phyloP scores from a whole-genome alignment of 2,113 vertebrate genomes.

The Rhinolophus ferrumequinum region DNA sequence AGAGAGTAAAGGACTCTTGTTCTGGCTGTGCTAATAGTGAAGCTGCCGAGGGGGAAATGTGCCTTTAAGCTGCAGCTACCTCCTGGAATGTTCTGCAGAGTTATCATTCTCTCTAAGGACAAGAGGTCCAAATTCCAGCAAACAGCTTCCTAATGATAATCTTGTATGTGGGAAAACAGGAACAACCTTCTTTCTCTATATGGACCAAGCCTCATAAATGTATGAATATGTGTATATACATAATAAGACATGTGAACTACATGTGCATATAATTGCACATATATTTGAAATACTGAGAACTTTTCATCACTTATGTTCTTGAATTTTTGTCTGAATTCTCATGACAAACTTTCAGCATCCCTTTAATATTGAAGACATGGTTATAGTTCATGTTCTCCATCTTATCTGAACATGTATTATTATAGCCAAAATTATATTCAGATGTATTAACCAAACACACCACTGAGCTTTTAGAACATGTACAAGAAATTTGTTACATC shows the following conservation, averaged over 20 bases:
- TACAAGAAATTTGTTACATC: background rate
- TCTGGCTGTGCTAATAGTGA: background rate
- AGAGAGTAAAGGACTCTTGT: background rate
- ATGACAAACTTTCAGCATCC: background rate
- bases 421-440: background rate
- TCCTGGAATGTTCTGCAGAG: background rate
- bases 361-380: background rate
- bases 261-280: background rate
- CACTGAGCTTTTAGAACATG: background rate
- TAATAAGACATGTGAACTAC: background rate
- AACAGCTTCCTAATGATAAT: background rate
- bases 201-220: background rate
- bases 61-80: background rate
- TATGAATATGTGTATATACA: background rate
- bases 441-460: background rate
- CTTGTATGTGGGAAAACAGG: background rate
- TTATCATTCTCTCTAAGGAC: background rate
- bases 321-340: background rate
- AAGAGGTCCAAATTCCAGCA: background rate
- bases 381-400: background rate
- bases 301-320: background rate
- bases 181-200: background rate
- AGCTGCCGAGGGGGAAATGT: background rate
- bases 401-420: background rate
- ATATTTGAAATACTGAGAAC: background rate